phyloP scores from a whole-genome alignment of 2,888 invertebrate genomes.

The Argyra leucocephala region DNA sequence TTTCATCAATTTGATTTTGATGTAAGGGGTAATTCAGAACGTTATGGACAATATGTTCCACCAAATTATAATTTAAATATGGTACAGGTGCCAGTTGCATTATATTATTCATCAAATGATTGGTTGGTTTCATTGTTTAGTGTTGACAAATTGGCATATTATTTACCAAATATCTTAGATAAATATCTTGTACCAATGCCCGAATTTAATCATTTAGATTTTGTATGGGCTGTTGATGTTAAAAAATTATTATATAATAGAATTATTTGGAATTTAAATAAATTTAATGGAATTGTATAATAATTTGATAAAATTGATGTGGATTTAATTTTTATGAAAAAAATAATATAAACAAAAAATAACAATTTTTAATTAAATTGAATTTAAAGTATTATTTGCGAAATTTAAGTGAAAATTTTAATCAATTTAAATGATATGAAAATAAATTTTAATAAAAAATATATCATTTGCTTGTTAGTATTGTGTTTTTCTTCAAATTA shows the following conservation, averaged over 20 bases:
- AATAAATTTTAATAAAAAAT: too few relatives aligned
- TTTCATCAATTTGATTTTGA: conserved; percentile 46
- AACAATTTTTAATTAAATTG: too few relatives aligned
- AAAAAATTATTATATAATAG: conserved; percentile 45
- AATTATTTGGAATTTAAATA: conserved; percentile 34
- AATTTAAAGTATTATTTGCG: too few relatives aligned
- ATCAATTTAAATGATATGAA: too few relatives aligned
- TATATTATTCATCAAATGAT: conserved; percentile 54
- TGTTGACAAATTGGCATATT: conserved; percentile 46
- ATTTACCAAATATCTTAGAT: conserved; percentile 48
- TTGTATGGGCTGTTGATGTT: conserved; percentile 48
- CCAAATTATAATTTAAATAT: conserved; percentile 48
- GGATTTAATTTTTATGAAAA: too few relatives aligned
- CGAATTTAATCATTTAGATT: conserved; percentile 51
- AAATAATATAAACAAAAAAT: too few relatives aligned
- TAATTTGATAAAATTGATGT: too few relatives aligned
- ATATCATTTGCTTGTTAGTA: too few relatives aligned
- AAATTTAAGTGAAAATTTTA: too few relatives aligned
- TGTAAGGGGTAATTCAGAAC: conserved; percentile 42
- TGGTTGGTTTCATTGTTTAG: conserved; percentile 53
- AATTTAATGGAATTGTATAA: conserved; percentile 1
- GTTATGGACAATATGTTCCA: conserved; percentile 46
- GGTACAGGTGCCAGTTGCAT: conserved; percentile 47
- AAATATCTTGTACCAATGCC: conserved; percentile 49
- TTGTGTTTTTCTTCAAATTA: too few relatives aligned